Base-by-base conservation (phyloP, 2,113 vertebrate genomes). In the Cheilinus undulatus region DNA sequence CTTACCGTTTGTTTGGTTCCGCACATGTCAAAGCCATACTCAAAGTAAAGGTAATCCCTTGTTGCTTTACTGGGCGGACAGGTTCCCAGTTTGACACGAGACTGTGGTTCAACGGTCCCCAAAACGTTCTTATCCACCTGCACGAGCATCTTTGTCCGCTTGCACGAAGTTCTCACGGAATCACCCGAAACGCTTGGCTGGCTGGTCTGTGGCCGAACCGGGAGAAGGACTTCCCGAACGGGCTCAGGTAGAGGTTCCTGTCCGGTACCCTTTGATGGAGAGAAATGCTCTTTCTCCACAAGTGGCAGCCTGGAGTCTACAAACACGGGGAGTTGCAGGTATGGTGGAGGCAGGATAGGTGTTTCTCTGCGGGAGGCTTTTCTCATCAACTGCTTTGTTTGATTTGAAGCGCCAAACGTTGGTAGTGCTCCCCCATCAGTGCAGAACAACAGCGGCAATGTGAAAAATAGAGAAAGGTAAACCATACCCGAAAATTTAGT, bases 261-360 rank as follows among this genome's bases (percentile, higher is more conserved):
- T 0, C 86, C 84, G 27, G 73, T 76, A 8, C 77, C 84, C 30
- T 3, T 53, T 23, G 26, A 20, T 0, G 92, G 91, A 5, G 63
- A 76, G 45, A 93, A 88, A 2, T 63, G 60, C 19, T 62, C 50
- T 45, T 83, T 89, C 3, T 84, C 67, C 56, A 92, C 46, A 62
- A 90, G 77, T 12, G 89, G 91, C 6, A 17, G 20, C 15, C 57
- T 43, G 0, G 84, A 90, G 56, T 91, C 82, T 61, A 83, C 46
- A 8, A 77, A 89, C 73, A 90, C 26, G 1, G 93, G 93, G 4
- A 93, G 89, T 5, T 62, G 49, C 1, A 91, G 77, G 84, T 84
- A 88, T 0, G 84, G 64, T 3, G 59, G 12, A 17, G 65, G 77
- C 2, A 66, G 7, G n/a, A 28, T 34, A n/a, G 24, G 53, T 0